A percentile compares a stretch with the other conserved stretches of the same genome.
Evolutionary conservation across 2,113 vertebrate genomes (phyloP).

Genomic region (Peucedramus taeniatus): DNA sequence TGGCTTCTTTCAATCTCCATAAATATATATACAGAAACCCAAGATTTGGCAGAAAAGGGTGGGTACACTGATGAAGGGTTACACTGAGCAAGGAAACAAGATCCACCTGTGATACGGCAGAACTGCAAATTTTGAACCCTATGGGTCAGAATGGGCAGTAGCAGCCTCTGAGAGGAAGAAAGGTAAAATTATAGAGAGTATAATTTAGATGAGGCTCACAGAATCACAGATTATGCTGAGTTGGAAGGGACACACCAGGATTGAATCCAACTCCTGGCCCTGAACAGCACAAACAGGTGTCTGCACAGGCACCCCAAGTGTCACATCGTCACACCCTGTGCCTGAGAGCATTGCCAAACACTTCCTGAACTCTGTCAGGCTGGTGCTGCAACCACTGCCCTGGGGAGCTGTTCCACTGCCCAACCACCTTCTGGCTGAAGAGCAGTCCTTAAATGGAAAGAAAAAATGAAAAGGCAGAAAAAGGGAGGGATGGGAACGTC

Average conservation of each 20-base stretch:
- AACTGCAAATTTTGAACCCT: not conserved
- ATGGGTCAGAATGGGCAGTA: fast-evolving
- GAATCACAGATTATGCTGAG: not conserved
- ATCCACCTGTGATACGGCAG: not conserved
- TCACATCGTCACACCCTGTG: not conserved
- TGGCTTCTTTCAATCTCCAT: not conserved
- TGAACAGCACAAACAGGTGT: not conserved
- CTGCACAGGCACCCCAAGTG: not conserved
- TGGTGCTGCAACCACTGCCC: not conserved
- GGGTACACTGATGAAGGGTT: not conserved
- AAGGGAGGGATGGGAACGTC: not conserved
- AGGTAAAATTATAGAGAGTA: not conserved
- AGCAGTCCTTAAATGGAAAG: not conserved
- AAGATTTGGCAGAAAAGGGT: not conserved
- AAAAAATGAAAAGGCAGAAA: not conserved
- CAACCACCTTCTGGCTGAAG: not conserved
- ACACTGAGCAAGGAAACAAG: not conserved
- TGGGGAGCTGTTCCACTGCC: not conserved
- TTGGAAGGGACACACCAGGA: fast-evolving
- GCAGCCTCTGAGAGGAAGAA: not conserved
- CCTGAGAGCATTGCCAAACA: not conserved
- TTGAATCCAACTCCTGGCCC: fast-evolving
- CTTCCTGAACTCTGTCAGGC: not conserved
- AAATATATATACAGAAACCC: not conserved
- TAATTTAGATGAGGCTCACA: not conserved